Conservation (phyloP, 2,888 invertebrate genomes). For the Phyllotreta cruciferae region DNA sequence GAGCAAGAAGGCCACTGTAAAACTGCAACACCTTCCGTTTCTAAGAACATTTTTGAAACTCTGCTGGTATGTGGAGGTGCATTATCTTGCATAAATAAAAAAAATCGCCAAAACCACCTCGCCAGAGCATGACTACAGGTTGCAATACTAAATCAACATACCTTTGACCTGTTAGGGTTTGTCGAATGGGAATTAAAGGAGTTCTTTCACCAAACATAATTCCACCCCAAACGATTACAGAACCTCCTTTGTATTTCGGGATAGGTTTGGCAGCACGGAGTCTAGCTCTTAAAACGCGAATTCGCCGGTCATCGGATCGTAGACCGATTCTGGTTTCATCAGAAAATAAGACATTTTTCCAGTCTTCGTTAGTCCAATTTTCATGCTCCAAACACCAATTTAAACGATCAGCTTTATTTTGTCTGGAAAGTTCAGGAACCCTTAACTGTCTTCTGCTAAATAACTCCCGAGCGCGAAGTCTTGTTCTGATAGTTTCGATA, state of each 20-base stretch:
- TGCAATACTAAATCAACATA: not conserved
- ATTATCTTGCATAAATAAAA: no score
- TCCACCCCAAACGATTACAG: constrained; percentile 24
- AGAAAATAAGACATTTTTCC: constrained; percentile 33
- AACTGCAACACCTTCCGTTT: not conserved
- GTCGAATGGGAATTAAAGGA: constrained; percentile 1
- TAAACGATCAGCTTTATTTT: constrained; percentile 24
- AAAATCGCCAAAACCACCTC: not conserved
- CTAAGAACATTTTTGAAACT: not conserved
- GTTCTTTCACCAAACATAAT: not conserved
- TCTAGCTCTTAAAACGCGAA: constrained; percentile 33
- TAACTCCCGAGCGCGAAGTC: constrained; percentile 15
- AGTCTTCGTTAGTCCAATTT: constrained; percentile 37
- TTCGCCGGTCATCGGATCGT: constrained; percentile 30
- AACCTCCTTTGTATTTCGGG: constrained; percentile 31
- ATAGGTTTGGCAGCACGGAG: constrained; percentile 29
- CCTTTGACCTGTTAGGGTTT: constrained; percentile 3
- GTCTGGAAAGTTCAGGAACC: constrained; percentile 18
- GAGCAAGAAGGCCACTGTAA: not conserved
- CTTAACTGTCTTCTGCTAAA: constrained; percentile 27
- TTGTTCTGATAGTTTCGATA: constrained; percentile 5
- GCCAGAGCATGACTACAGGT: not conserved
- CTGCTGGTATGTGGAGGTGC: not conserved
- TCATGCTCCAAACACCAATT: constrained; percentile 22
- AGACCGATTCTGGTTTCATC: constrained; percentile 33